Evolutionary conservation across 2,797 vertebrate species (phyloP), one percentile per base, ranked within the genome.

Genomic region (Gila robusta): DNA sequence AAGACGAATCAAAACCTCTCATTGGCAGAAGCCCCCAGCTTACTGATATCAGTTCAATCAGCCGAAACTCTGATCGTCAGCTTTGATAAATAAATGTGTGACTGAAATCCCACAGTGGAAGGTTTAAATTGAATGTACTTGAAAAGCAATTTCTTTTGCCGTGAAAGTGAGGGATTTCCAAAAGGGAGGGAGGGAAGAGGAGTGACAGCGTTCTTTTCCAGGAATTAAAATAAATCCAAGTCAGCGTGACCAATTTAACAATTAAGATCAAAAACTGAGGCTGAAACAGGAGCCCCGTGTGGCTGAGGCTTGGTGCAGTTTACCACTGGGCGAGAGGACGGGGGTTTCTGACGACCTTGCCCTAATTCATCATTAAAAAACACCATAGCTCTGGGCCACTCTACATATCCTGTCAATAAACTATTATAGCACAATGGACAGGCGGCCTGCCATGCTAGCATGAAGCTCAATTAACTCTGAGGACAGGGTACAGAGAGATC

Each of bases 361-460:
- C 96, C 96, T 93, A 94, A 87, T 96, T 96, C 92, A 84, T 92
- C 94, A 94, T 93, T 62, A 90, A 91, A 92, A 74, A 86, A 66
- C 47, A 79, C 87, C 89, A 89, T 91, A 91, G 96, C 95, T 89
- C 4, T 82, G 91, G 95, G 96, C 94, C 85, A 90, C 86, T 82
- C 88, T 92, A 92, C 92, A 94, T 93, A 91, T 92, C 92, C 92
- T 92, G 94, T 97, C 96, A 93, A 97, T 97, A 97, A 89, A 83
- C 94, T 93, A 95, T 95, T 93, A 93, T 91, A 84, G 88, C 84
- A 84, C 71, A 92, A 81, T 83, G 85, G 87, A 77, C 88, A 89
- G 86, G 81, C 54, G 56, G 77, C 72, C 81, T n/a, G 86, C 66
- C 84, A 83, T 39, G 32, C 71, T 90, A 86, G 83, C 88, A 88